Percentiles rank a stretch among this genome's conserved stretches.
phyloP scores from a whole-genome alignment of 30 jellyfish, hydroid and myxozoan genomes.

The Hydractinia symbiolongicarpus region DNA sequence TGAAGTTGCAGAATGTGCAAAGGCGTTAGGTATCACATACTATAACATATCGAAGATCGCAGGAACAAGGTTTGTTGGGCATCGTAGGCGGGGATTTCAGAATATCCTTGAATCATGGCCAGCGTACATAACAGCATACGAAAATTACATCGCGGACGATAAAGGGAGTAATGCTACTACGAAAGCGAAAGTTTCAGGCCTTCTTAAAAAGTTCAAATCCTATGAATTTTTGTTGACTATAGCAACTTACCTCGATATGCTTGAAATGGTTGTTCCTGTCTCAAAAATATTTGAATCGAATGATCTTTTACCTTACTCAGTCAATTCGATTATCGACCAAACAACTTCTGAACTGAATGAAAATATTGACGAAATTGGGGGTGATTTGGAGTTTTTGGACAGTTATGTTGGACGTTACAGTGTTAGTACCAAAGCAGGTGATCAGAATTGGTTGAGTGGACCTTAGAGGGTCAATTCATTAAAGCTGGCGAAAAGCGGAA shows the following conservation, averaged over 20 bases:
- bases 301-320: constrained; percentile 30
- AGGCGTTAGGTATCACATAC: constrained; percentile 34
- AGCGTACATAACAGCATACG: constrained; percentile 43
- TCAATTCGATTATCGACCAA: constrained; percentile 27
- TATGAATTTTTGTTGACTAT: too few species aligned
- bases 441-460: too few species aligned
- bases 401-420: not conserved
- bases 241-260: constrained; percentile 31
- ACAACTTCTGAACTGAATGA: constrained; percentile 7
- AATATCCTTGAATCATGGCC: constrained; percentile 41
- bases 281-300: constrained; percentile 41
- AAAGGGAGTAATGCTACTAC: constrained; percentile 36
- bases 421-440: not conserved
- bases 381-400: constrained; percentile 11
- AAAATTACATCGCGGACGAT: constrained; percentile 28
- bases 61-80: constrained; percentile 39
- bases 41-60: constrained; percentile 21
- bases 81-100: constrained; percentile 41
- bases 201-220: too few species aligned
- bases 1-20: constrained; percentile 30
- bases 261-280: constrained; percentile 34
- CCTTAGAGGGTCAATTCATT: constrained; percentile 13
- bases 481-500: constrained; percentile 37
- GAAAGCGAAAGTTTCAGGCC: too few species aligned
- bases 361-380: constrained; percentile 23